phyloP scores from a whole-genome alignment of 2,113 vertebrate genomes.

The Tragelaphus buxtoni region DNA sequence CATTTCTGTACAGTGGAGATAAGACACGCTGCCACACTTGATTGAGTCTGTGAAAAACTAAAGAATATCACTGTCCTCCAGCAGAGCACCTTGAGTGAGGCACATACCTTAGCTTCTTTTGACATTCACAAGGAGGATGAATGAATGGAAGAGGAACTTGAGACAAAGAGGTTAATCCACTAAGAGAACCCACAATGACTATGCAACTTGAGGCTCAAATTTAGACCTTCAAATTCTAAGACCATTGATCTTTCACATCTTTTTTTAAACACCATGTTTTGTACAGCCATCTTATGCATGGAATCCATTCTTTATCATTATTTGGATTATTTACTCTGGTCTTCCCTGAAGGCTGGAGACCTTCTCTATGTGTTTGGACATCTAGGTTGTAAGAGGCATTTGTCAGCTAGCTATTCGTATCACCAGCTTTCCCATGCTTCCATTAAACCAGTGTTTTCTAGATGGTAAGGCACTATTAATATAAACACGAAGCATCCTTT shows the following conservation, averaged over 20 bases:
- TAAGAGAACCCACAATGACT: not conserved
- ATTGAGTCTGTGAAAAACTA: not conserved
- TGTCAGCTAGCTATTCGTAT: not conserved
- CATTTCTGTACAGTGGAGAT: not conserved
- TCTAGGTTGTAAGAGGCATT: not conserved
- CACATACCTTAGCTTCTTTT: not conserved
- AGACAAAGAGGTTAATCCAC: constrained; percentile 17
- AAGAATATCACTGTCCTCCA: not conserved
- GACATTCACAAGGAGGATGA: not conserved
- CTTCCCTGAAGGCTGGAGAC: not conserved
- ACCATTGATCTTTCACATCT: not conserved
- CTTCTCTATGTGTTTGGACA: not conserved
- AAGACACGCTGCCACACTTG: not conserved
- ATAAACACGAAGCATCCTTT: not conserved
- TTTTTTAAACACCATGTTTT: not conserved
- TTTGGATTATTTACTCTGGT: not conserved
- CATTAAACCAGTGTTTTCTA: constrained; percentile 3
- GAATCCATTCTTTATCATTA: not conserved
- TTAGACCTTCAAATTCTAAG: not conserved
- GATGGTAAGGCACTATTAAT: not conserved
- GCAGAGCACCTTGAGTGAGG: not conserved
- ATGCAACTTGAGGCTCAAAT: not conserved
- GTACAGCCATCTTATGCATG: not conserved
- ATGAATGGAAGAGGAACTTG: not conserved
- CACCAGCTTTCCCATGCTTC: not conserved